Evolutionary conservation across 2,888 invertebrate species (phyloP).

Genomic region (Junonia oenone): DNA sequence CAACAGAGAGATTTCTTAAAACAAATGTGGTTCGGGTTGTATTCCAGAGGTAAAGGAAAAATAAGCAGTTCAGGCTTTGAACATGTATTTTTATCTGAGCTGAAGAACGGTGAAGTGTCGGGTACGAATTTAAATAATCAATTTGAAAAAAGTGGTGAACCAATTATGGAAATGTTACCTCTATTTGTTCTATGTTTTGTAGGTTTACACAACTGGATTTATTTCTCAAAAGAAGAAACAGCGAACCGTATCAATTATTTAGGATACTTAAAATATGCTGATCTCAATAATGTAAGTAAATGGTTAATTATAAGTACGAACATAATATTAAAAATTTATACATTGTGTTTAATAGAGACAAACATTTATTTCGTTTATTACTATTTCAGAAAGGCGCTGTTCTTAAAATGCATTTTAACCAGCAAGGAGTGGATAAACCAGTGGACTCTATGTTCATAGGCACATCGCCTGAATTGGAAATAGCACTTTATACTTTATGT

Average conservation of each 20-base stretch:
- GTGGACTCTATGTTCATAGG: slow-evolving; percentile 89
- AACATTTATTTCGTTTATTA: background rate
- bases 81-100: slow-evolving; percentile 93
- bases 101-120: slow-evolving; percentile 86
- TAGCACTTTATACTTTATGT: slow-evolving; percentile 93
- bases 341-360: no score
- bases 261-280: slow-evolving; percentile 86
- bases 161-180: background rate
- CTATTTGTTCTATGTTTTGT: slow-evolving; percentile 30
- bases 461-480: slow-evolving; percentile 93
- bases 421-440: slow-evolving; percentile 86
- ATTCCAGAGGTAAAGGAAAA: slow-evolving; percentile 87
- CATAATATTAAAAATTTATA: no score
- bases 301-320: no score
- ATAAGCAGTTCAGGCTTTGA: slow-evolving; percentile 95
- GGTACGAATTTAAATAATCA: slow-evolving; percentile 50
- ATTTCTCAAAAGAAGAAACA: slow-evolving; percentile 87
- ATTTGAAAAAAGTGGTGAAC: no score
- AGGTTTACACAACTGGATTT: slow-evolving; percentile 95
- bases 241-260: slow-evolving; percentile 86
- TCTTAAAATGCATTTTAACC: slow-evolving; percentile 85
- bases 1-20: slow-evolving; percentile 86
- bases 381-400: slow-evolving; percentile 86
- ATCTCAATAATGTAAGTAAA: slow-evolving; percentile 84
- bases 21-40: slow-evolving; percentile 89